These are phyloP conservation scores for Shinisaurus crocodilurus DNA, from an alignment of 2,113 vertebrate species.

Conservation along the genomic window DNA sequence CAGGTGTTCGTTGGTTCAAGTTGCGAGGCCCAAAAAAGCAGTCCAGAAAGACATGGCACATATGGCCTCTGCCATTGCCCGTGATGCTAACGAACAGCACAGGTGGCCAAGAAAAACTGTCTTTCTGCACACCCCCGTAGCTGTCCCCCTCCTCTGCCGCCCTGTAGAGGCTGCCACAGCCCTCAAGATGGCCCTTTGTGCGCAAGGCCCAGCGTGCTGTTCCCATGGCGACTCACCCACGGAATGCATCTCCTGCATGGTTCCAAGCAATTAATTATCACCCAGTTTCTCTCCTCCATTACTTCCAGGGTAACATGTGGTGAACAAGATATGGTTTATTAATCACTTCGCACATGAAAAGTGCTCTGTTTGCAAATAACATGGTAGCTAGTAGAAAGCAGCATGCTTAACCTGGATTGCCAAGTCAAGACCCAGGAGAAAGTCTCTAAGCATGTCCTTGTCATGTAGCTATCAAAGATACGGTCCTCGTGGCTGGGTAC, in stretches of 20 bases:
- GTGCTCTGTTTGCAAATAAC: background rate
- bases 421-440: background rate
- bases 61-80: background rate
- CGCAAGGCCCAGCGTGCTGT: background rate
- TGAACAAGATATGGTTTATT: too few species aligned
- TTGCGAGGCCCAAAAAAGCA: background rate
- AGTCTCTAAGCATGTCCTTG: background rate
- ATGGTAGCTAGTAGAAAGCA: background rate
- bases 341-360: background rate
- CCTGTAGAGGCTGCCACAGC: background rate
- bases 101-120: background rate
- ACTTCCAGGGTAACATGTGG: background rate
- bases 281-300: background rate
- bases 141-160: background rate
- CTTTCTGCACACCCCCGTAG: too few species aligned
- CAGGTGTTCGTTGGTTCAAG: too few species aligned
- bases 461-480: too few species aligned
- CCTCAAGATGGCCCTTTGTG: background rate
- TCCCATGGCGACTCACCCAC: too few species aligned
- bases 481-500: background rate
- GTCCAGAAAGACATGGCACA: background rate
- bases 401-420: background rate
- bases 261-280: background rate
- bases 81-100: background rate
- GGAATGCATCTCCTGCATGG: background rate